Base-by-base conservation (phyloP, 2,888 invertebrate genomes). In the Caenorhabditis angaria region DNA sequence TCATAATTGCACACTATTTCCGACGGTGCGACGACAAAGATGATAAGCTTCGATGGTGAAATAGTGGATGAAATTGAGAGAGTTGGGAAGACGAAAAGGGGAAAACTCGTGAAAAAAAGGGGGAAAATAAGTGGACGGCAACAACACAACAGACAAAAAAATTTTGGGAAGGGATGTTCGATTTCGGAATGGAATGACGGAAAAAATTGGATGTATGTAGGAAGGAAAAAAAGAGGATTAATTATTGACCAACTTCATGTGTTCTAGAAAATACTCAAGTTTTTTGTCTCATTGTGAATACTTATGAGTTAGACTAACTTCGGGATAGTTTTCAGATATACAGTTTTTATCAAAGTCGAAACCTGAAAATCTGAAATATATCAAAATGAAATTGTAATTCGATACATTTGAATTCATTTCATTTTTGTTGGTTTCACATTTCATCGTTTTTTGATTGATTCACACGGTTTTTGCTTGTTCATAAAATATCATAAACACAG, bases 61-160 rank as follows among this genome's bases (percentile, higher is more conserved):
- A 41, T 12, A 41, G 58, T 32, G 41, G 20, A 14, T 2, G 47
- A 14, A 24, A 35, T n/a, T 32, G 58, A 58, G 20, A n/a, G 18
- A 25, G 20, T 24, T 10, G n/a, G 47, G 14, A 22, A 58, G 58
- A 41, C 24, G 12, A 18, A 18, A n/a, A 32, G 24, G 14, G 41
- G 25, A 24, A 24, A 14, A 20, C 20, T 32, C 32, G 32, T 24
- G 41, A 28, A 50, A 50, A 50, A 24, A 57, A 57, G 57, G 24
- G 57, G 41, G 41, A 41, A 41, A 41, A 41, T 41, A 41, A 41
- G 41, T 20, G 55, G 28, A 41, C 29, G 56, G n/a, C 54, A 24
- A 28, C 25, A 41, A 41, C 10, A 41, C 6, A 41, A 41, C 10
- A 41, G 18, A 41, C 41, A 10, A 32, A 32, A 32, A 32, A 32